phyloP scores from a whole-genome alignment of 35 echinoderm and acorn worm genomes.

The Ophioderma brevispina region DNA sequence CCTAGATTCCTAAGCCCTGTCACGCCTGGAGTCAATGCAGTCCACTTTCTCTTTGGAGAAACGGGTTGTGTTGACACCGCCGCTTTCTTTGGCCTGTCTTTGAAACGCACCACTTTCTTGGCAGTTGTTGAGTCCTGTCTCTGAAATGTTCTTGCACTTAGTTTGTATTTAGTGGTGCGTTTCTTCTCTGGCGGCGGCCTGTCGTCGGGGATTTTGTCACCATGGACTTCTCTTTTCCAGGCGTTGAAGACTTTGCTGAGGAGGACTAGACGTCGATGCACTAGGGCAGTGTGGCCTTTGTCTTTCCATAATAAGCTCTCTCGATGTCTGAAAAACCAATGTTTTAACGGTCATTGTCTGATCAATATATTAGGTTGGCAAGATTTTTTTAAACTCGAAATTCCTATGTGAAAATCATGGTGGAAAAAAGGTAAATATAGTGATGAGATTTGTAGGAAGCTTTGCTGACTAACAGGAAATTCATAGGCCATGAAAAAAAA shows the following conservation, averaged over 20 bases:
- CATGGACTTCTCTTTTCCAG: conserved; percentile 72
- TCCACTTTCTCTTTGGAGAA: conserved; percentile 75
- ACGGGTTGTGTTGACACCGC: background rate
- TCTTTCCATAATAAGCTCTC: conserved; percentile 82
- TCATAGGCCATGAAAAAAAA: too few species aligned
- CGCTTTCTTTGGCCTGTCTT: background rate
- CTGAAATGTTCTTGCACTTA: background rate
- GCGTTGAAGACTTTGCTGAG: conserved; percentile 76
- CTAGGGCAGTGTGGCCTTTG: conserved; percentile 86
- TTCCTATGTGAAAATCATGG: too few species aligned
- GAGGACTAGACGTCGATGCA: conserved; percentile 77
- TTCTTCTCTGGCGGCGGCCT: conserved; percentile 41
- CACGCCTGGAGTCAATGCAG: conserved; percentile 80
- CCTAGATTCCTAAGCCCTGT: conserved; percentile 92
- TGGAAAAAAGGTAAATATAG: too few species aligned
- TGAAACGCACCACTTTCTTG: conserved; percentile 2
- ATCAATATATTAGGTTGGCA: too few species aligned
- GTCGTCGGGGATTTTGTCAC: conserved; percentile 48
- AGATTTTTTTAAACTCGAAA: too few species aligned
- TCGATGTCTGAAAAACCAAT: conserved; percentile 42
- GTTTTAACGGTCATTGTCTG: too few species aligned
- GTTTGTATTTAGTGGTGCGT: background rate
- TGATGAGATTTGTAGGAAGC: too few species aligned
- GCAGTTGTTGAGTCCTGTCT: background rate
- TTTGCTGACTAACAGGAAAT: too few species aligned